Evolutionary conservation across 2,797 vertebrate genomes (phyloP), one percentile per base, ranked within the genome.

Genomic region (Chloroceryle inda): DNA sequence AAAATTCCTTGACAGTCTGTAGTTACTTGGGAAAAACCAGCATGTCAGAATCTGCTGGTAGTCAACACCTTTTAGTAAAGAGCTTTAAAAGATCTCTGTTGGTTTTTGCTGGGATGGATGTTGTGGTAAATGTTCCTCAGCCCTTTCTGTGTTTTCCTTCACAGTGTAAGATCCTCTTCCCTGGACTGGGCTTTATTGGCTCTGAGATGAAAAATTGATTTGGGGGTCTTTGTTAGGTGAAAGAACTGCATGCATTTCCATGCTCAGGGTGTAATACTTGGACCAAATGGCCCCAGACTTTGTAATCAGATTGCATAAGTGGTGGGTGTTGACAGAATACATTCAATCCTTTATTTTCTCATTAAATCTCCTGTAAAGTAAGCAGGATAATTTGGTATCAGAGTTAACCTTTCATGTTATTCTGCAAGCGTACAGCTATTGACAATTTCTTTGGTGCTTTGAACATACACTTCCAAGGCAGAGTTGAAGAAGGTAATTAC

Each of bases 31-130:
- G 20, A 69, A 87, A 92, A 89, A 89, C 52, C 15, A 81, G n/a
- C 49, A 24, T 72, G 73, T 94, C 77, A 87, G 76, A 96, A 86
- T 77, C 78, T 62, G 40, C 37, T 92, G 78, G 26, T 73, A 88
- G 47, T 47, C 38, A 69, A 68, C 37, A 26, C 37, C 63, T 45
- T 85, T 88, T 31, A 7, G 0, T 69, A 62, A 86, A 85, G 42
- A 85, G 47, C 42, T 95, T 86, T 62, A 68, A 72, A 88, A 79
- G n/a, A 62, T 71, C 77, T 85, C n/a, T 27, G 3, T 31, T 47
- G n/a, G 13, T 68, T 85, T 92, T 91, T 86, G 19, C n/a, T 72
- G 13, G 68, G 86, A 85, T 91, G 59, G 33, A 64, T 88, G 40
- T 94, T 17, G 26, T 37, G 55, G n/a, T 44, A 53, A 75, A 47